Percentiles rank a stretch among this genome's conserved stretches.
These are phyloP conservation scores for Luidia sarsii DNA, from an alignment of 53 echinoderm and acorn worm species.

Conservation along the genomic window DNA sequence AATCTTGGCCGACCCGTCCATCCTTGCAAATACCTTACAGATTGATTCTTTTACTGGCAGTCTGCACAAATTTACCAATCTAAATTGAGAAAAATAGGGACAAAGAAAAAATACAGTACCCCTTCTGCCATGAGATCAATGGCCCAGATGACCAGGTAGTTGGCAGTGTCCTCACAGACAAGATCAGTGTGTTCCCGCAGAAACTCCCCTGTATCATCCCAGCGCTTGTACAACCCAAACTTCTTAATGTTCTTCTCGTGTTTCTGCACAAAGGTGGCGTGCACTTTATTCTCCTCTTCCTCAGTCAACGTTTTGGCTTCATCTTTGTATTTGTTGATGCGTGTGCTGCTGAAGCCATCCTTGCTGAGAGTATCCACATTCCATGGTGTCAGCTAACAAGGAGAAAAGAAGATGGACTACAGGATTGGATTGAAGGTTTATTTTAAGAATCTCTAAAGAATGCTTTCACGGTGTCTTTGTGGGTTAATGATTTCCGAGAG, in stretches of 20 bases:
- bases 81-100: too few species aligned
- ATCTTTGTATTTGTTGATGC: slow-evolving; percentile 78
- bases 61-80: too few species aligned
- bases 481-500: too few species aligned
- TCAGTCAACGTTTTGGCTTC: slow-evolving; percentile 57
- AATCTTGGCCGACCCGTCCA: too few species aligned
- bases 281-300: slow-evolving; percentile 56
- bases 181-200: slow-evolving; percentile 72
- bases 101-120: too few species aligned
- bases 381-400: slow-evolving; percentile 69
- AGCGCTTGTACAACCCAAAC: slow-evolving; percentile 86
- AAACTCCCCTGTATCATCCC: slow-evolving; percentile 74
- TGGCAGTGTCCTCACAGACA: slow-evolving; percentile 89
- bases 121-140: slow-evolving; percentile 86
- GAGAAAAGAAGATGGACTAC: neutral
- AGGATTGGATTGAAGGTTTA: neutral
- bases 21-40: too few species aligned
- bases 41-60: too few species aligned
- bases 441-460: neutral
- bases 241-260: slow-evolving; percentile 87
- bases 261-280: slow-evolving; percentile 83
- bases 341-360: slow-evolving; percentile 85
- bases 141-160: slow-evolving; percentile 96
- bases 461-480: too few species aligned
- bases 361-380: slow-evolving; percentile 93